Base-by-base conservation (phyloP, 2,113 vertebrate genomes). In the Pseudorhombus dupliciocellatus region DNA sequence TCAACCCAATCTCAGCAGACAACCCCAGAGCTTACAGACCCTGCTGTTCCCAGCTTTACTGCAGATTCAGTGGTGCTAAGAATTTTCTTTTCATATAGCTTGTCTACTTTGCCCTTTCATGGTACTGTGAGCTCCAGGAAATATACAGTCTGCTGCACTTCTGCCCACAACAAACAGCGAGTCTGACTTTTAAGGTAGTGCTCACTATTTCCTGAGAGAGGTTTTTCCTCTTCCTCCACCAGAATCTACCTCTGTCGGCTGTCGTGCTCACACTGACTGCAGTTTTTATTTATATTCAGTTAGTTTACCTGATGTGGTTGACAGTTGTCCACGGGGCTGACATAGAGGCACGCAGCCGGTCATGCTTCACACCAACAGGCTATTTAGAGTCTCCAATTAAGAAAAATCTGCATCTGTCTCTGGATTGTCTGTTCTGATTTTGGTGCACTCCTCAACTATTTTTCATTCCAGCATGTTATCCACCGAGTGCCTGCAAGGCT, bases 61-160 rank as follows among this genome's bases (percentile, higher is more conserved):
- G 67, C 66, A 78, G 26, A 54, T 53, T 54, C 52, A n/a, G 51
- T 58, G 44, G 52, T 58, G 51, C 66, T 55, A 22, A 53, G 50
- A 70, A 30, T 64, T 58, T 58, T 48, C 22, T 30, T 76, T 82
- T 76, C 56, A 44, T 66, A 48, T 63, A 57, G 34, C 55, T 68
- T 40, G 34, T 64, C 53, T 64, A 20, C 56, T 62, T 28, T 78
- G 70, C 67, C 14, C 70, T 84, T 78, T 78, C 74, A 64, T 56
- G 55, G 57, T 24, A 48, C 46, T 48, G 34, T 73, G 67, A 85
- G 60, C 63, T 53, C 57, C 69, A 51, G 58, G 66, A 75, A 58
- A 75, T 75, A 55, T 44, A 72, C 64, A 59, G 66, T 64, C 53
- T 72, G 40, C 54, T 80, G 44, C 51, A 78, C 44, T 46, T 57